Base-by-base conservation (phyloP, 2,113 vertebrate genomes). In the Tragelaphus strepsiceros region DNA sequence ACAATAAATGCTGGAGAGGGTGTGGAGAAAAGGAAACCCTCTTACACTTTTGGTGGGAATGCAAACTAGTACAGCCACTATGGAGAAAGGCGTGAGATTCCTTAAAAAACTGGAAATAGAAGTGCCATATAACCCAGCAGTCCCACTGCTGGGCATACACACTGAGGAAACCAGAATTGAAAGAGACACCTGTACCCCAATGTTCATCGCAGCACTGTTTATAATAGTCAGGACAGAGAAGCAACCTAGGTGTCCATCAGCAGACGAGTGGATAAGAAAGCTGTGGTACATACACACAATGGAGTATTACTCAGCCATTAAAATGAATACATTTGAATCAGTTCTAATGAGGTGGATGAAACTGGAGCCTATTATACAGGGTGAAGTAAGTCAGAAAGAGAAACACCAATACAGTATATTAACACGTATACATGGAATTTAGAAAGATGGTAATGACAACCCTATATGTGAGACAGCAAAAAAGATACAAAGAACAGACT, bases 211-310 rank as follows among this genome's bases (percentile, higher is more conserved):
- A 11, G n/a, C 17, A 21, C 64, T 71, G n/a, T 35, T 71, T 35
- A 71, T 1, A 11, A 21, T 21, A 71, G 17, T 9, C 16, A 35
- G 64, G 64, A 71, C n/a, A 35, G 2, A n/a, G n/a, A 71, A 35
- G n/a, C 64, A 71, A 71, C n/a, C n/a, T n/a, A n/a, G n/a, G n/a
- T n/a, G n/a, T n/a, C 4, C 17, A 21, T 21, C 0, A 0, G 0
- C 64, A 35, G n/a, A 71, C 0, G n/a, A 35, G 35, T 35, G 64
- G 64, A 2, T 71, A 71, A 71, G n/a, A 10, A 71, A 71, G 64
- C 0, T 11, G 64, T 67, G 32, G 64, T 71, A 71, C 64, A 35
- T 71, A 71, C 19, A 35, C 64, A 71, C 64, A 2, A 5, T 71
- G 16, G 32, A 67, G 2, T 35, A 67, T 67, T 35, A 67, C 32